These are phyloP conservation scores for Caprella mutica DNA, from an alignment of 2,888 invertebrate genomes.

Conservation along the genomic window DNA sequence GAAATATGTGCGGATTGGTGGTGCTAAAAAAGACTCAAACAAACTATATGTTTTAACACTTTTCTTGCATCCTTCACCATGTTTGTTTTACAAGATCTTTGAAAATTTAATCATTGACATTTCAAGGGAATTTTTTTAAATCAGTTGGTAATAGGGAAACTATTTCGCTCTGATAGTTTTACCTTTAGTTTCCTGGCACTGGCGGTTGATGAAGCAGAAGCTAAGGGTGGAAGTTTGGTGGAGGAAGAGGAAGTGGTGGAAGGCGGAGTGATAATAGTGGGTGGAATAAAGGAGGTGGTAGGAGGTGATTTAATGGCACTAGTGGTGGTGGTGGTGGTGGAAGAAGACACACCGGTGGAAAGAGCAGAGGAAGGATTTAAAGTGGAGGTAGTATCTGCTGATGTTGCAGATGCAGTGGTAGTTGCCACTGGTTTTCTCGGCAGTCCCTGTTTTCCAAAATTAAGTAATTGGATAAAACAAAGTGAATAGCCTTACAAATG, in stretches of 20 bases:
- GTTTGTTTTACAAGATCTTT: too few relatives aligned
- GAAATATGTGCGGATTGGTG: too few relatives aligned
- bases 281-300: not conserved
- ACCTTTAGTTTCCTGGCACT: not conserved
- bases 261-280: not conserved
- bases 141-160: too few relatives aligned
- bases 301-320: not conserved
- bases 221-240: not conserved
- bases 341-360: not conserved
- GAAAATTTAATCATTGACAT: too few relatives aligned
- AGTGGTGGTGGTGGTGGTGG: not conserved
- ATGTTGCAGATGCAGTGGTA: conserved; percentile 16
- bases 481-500: too few relatives aligned
- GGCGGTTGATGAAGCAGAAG: not conserved
- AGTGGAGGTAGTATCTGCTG: conserved; percentile 4
- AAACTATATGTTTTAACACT: too few relatives aligned
- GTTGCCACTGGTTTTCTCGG: conserved; percentile 1
- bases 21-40: too few relatives aligned
- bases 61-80: too few relatives aligned
- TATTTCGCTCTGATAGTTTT: too few relatives aligned
- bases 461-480: too few relatives aligned
- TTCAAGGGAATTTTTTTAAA: too few relatives aligned
- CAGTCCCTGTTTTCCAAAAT: too few relatives aligned
- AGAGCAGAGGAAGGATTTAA: not conserved
- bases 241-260: not conserved